Conservation (phyloP, 2,888 invertebrate species). For the Scaptodrosophila latifasciaeformis region DNA sequence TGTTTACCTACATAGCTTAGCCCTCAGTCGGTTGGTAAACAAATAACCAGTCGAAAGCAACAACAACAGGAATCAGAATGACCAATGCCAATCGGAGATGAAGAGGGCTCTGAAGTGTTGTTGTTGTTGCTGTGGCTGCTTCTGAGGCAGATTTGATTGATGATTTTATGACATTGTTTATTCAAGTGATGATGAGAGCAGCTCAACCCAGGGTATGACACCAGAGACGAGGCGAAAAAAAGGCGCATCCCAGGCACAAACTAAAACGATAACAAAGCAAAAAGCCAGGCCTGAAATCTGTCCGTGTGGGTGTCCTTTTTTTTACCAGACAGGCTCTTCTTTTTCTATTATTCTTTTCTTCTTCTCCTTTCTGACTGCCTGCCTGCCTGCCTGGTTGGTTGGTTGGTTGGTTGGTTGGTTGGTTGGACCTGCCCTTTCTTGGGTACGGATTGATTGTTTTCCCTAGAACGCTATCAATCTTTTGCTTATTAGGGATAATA, state of each 20-base stretch:
- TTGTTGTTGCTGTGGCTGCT: no score
- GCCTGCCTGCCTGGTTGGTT: no score
- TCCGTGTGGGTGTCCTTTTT: no score
- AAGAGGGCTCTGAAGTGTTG: no score
- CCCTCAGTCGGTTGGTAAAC: slow-evolving; percentile 24
- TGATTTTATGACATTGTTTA: slow-evolving; percentile 69
- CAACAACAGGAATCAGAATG: slow-evolving; percentile 8
- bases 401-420: no score
- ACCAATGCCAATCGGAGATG: no score
- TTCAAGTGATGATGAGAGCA: slow-evolving; percentile 63
- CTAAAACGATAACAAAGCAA: neutral
- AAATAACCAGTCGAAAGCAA: slow-evolving; percentile 24
- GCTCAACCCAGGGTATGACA: slow-evolving; percentile 12
- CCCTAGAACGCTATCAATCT: slow-evolving; percentile 65
- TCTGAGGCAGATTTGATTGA: slow-evolving; percentile 49
- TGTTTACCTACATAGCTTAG: slow-evolving; percentile 40
- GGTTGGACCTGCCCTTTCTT: no score
- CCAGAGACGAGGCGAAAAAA: no score
- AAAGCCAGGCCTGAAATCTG: neutral
- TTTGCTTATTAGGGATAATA: slow-evolving; percentile 67
- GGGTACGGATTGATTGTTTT: slow-evolving; percentile 40
- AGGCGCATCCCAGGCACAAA: no score
- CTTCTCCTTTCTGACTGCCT: no score
- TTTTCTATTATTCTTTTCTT: no score
- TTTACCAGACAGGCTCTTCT: no score